Evolutionary conservation across 2,888 invertebrate genomes (phyloP).

Genomic region (Xylocampa areola): DNA sequence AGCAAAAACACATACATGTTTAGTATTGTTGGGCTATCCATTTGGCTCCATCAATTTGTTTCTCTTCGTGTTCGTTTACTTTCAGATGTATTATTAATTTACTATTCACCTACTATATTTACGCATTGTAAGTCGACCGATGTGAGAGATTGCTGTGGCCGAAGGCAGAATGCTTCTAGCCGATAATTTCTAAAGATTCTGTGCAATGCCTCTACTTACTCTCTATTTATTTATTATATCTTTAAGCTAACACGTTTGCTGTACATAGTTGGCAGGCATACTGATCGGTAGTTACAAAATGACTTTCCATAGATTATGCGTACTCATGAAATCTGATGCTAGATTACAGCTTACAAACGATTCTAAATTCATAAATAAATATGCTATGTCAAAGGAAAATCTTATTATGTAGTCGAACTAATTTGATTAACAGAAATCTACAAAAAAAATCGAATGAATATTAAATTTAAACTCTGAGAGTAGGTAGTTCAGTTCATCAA

Average conservation of each 20-base stretch:
- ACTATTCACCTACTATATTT: neutral
- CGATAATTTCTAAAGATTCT: constrained; percentile 40
- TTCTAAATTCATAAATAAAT: too few species aligned
- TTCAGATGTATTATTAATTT: neutral
- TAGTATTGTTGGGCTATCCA: too few species aligned
- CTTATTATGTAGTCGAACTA: too few species aligned
- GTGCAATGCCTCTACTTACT: constrained; percentile 38
- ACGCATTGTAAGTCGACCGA: constrained; percentile 18
- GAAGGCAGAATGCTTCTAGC: constrained; percentile 27
- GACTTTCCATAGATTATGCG: constrained; percentile 31
- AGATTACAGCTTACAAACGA: too few species aligned
- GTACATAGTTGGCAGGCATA: constrained; percentile 36
- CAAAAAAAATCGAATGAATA: too few species aligned
- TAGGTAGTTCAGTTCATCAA: too few species aligned
- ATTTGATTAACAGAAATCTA: too few species aligned
- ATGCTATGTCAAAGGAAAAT: too few species aligned
- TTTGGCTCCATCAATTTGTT: too few species aligned
- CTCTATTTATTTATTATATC: constrained; percentile 55
- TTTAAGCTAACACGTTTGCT: constrained; percentile 51
- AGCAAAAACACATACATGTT: too few species aligned
- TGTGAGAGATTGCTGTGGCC: constrained; percentile 34
- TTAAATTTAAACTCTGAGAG: too few species aligned
- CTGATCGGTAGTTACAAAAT: constrained; percentile 38
- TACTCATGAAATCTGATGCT: constrained; percentile 15
- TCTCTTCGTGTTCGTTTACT: too few species aligned